A percentile compares a stretch with the other conserved stretches of the same genome.
Evolutionary conservation across 2,888 invertebrate species (phyloP).

Genomic region (Eristalis intricaria): DNA sequence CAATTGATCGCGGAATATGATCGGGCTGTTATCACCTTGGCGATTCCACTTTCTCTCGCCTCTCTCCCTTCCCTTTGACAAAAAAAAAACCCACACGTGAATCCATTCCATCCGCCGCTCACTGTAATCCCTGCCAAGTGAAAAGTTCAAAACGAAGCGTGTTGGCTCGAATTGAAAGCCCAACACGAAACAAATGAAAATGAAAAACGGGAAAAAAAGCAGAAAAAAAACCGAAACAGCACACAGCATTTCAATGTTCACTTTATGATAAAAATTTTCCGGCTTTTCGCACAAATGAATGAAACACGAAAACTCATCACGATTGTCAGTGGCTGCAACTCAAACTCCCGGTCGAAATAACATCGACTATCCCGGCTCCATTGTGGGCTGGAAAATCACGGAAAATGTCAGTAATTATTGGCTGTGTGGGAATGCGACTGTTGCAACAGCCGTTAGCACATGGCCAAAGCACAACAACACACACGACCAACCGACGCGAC

Average conservation of each 20-base stretch:
- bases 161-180: not conserved
- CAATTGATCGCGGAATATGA: too few relatives aligned
- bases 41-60: too few relatives aligned
- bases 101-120: not conserved
- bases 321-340: constrained; percentile 62
- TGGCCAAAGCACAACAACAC: constrained; percentile 40
- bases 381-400: constrained; percentile 54
- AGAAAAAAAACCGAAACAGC: constrained; percentile 8
- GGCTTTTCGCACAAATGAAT: constrained; percentile 68
- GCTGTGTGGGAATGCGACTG: constrained; percentile 54
- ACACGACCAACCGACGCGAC: constrained; percentile 20
- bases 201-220: constrained; percentile 7
- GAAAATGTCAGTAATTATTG: constrained; percentile 61
- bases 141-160: not conserved
- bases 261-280: constrained; percentile 69
- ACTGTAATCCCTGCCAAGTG: constrained; percentile 13
- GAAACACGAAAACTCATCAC: constrained; percentile 71
- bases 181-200: too few relatives aligned
- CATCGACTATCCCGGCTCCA: constrained; percentile 17
- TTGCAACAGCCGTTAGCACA: constrained; percentile 66
- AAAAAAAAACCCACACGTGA: not conserved
- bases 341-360: constrained; percentile 32
- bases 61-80: not conserved
- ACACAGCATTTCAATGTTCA: constrained; percentile 48
- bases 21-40: too few relatives aligned